Percentiles rank a stretch among this genome's conserved stretches.
Evolutionary conservation across 1,140 invertebrate genomes (phyloP).

Genomic region (Euwallacea similis): DNA sequence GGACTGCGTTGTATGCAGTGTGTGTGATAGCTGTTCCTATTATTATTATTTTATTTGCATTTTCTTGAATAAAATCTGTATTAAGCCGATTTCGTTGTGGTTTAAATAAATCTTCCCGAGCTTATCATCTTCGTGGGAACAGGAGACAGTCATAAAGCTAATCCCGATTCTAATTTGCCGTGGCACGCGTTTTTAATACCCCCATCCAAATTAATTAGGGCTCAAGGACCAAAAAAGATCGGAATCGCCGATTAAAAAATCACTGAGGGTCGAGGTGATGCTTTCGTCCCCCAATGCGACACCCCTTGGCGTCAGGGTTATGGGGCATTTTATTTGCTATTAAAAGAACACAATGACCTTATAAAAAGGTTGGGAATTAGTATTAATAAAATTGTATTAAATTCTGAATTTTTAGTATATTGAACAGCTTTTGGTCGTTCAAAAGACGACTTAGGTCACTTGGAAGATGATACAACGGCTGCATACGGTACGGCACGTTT

Average conservation of each 20-base stretch:
- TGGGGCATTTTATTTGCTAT: constrained; percentile 18
- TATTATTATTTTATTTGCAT: constrained; percentile 72
- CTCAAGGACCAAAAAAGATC: constrained; percentile 34
- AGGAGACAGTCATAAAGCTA: constrained; percentile 25
- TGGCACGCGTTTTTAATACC: constrained; percentile 34
- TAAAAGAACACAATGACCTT: not conserved
- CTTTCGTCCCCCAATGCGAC: constrained; percentile 18
- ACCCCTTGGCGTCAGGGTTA: constrained; percentile 15
- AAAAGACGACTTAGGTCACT: too few species aligned
- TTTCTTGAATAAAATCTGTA: constrained; percentile 49
- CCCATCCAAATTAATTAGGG: constrained; percentile 36
- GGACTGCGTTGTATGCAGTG: constrained; percentile 68
- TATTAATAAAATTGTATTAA: constrained; percentile 7
- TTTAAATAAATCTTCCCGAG: too few species aligned
- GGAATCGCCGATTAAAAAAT: constrained; percentile 31
- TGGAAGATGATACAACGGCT: too few species aligned
- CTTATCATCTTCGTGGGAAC: constrained; percentile 35
- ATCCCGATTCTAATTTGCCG: constrained; percentile 33
- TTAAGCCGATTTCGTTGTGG: too few species aligned
- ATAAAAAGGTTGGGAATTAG: not conserved
- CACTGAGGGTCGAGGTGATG: constrained; percentile 12
- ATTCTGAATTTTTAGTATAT: not conserved
- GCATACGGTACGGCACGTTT: too few species aligned
- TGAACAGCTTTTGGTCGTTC: too few species aligned
- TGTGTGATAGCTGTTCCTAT: constrained; percentile 72